A percentile compares a stretch with the other conserved stretches of the same genome.
These are phyloP conservation scores for Leptopilina syphax DNA, from an alignment of 2,888 invertebrate species.

Conservation along the genomic window DNA sequence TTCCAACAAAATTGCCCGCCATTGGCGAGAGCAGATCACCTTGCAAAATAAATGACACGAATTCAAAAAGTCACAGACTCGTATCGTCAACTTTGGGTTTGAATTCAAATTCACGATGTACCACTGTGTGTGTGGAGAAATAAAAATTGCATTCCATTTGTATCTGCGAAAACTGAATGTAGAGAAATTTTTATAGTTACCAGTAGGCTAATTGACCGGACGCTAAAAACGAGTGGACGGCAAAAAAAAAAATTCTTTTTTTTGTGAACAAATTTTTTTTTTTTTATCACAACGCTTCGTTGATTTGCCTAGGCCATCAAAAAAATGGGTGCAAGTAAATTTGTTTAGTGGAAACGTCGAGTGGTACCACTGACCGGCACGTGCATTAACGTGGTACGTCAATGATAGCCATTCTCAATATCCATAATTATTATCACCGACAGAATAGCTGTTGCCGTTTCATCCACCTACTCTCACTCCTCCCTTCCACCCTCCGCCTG, in stretches of 20 bases:
- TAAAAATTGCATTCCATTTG: conserved; percentile 48
- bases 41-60: conserved; percentile 12
- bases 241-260: conserved; percentile 32
- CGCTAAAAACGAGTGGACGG: conserved; percentile 43
- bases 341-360: conserved; percentile 60
- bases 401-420: conserved; percentile 72
- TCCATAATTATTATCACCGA: conserved; percentile 71
- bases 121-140: conserved; percentile 37
- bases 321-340: conserved; percentile 58
- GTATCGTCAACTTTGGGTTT: conserved; percentile 15
- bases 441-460: conserved; percentile 42
- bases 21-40: not conserved
- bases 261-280: conserved; percentile 25
- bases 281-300: conserved; percentile 22
- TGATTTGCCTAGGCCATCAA: conserved; percentile 33
- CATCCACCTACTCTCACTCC: conserved; percentile 1
- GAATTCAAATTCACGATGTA: conserved; percentile 24
- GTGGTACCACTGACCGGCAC: conserved; percentile 42
- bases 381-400: conserved; percentile 68
- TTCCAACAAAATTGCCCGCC: not conserved
- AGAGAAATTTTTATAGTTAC: conserved; percentile 46
- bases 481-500: not conserved
- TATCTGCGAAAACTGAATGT: not conserved
- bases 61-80: not conserved
- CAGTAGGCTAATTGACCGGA: conserved; percentile 51